Evolutionary conservation across 1,140 invertebrate genomes (phyloP), one percentile per base, ranked within the genome.

Genomic region (Zaprionus tsacasi): DNA sequence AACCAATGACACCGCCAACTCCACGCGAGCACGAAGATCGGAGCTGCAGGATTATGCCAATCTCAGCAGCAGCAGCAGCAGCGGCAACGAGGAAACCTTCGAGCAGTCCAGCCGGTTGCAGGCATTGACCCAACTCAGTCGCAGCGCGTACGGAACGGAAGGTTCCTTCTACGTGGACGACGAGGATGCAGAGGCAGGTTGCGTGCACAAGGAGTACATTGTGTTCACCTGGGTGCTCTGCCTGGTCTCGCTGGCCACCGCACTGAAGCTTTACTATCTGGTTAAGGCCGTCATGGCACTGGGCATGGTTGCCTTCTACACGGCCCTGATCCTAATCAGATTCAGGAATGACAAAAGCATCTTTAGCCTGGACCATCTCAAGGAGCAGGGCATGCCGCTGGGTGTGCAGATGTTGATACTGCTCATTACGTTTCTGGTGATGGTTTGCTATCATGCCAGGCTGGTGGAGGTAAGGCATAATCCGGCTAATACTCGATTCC

Each of bases 221-320:
- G 96, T 98, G 2, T 98, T 98, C 92, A 98, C 97, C 0, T 99
- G 98, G 97, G 96, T 99, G 25, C 93, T 99, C n/a, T 98, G 97
- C 69, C 94, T 99, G 40, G 96, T 99, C 0, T 96, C 97, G 0
- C 93, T 98, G 64, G 97, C 97, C 2, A 97, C 98, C 0, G 98
- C 98, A n/a, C 93, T 99, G 10, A 98, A 98, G 90, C 93, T 99
- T 5, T 98, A 98, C 86, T 99, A 98, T 89, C 89, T 98, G 52
- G 95, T 98, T 35, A 99, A 99, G 93, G 96, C 97, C 0, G 93
- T 96, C 1, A 93, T 99, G 69, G 96, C 98, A 0, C 88, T 96
- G 2, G 92, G 95, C 1, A 97, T 98, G 94, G 95, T 97, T 0
- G 82, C 94, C 0, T 93, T 95, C 59, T 97, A 97, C 81, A 94